Conservation (phyloP, 1,140 invertebrate species). For the Drosophila asahinai region DNA sequence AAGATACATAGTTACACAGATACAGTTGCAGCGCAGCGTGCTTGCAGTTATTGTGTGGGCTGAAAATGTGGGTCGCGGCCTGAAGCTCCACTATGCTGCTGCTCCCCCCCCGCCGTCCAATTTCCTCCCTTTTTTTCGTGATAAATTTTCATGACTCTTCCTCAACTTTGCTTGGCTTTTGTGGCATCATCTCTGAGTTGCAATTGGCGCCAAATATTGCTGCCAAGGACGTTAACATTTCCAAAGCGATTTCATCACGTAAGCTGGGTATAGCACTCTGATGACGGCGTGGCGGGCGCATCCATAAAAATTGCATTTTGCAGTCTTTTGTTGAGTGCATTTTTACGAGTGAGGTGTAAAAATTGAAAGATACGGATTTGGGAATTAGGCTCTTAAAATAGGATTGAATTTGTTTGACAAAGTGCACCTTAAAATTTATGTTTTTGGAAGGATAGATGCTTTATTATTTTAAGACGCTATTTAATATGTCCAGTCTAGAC, state of each 20-base stretch:
- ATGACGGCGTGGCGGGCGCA: slow-evolving; percentile 8
- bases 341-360: slow-evolving; percentile 32
- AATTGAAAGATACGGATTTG: neutral
- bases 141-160: slow-evolving; percentile 31
- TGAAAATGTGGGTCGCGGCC: slow-evolving; percentile 51
- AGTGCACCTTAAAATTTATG: no score
- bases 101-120: neutral
- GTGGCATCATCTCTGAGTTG: slow-evolving; percentile 32
- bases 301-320: slow-evolving; percentile 16
- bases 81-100: slow-evolving; percentile 25
- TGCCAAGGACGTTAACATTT: slow-evolving; percentile 43
- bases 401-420: neutral
- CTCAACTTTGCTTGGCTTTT: slow-evolving; percentile 23
- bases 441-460: no score
- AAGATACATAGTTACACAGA: slow-evolving; percentile 27
- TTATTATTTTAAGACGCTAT: no score
- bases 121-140: slow-evolving; percentile 5
- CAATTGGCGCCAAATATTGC: slow-evolving; percentile 43
- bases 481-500: neutral
- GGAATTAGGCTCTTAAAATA: neutral
- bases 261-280: slow-evolving; percentile 22
- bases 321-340: neutral
- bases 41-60: slow-evolving; percentile 18
- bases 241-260: slow-evolving; percentile 39
- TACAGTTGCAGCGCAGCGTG: slow-evolving; percentile 23